phyloP scores from a whole-genome alignment of 2,888 invertebrate species.

The Dicranocentrus wangi region DNA sequence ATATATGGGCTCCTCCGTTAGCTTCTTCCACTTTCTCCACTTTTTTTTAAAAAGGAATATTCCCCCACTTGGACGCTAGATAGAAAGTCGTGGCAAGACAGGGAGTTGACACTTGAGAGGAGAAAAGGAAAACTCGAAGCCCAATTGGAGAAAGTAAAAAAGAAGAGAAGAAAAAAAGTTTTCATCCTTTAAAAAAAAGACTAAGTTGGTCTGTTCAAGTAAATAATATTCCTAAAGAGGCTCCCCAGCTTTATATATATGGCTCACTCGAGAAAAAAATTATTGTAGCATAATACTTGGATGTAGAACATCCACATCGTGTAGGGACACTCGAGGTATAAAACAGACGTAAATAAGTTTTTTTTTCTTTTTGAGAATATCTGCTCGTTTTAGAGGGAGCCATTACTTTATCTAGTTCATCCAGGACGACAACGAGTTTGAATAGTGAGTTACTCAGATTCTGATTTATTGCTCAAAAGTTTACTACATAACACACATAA shows the following conservation, averaged over 20 bases:
- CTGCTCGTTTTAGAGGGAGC: too few relatives aligned
- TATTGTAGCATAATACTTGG: not conserved
- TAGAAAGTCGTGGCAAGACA: slow-evolving; percentile 25
- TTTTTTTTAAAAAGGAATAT: slow-evolving; percentile 10
- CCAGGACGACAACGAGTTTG: slow-evolving; percentile 6
- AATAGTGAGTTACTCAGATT: slow-evolving; percentile 51
- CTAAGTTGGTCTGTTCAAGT: slow-evolving; percentile 22
- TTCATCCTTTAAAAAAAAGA: slow-evolving; percentile 4
- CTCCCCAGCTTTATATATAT: slow-evolving; percentile 2
- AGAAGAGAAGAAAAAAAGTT: slow-evolving; percentile 33
- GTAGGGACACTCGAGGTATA: not conserved
- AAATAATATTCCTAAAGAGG: not conserved
- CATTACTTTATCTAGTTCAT: not conserved
- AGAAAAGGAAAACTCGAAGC: slow-evolving; percentile 10
- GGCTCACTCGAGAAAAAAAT: slow-evolving; percentile 17
- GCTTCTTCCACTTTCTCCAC: not conserved
- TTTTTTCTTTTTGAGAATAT: too few relatives aligned
- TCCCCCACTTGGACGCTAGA: too few relatives aligned
- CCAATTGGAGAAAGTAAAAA: slow-evolving; percentile 40
- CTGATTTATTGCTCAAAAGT: slow-evolving; percentile 58
- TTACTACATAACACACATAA: slow-evolving; percentile 27
- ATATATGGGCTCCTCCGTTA: not conserved
- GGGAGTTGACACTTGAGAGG: slow-evolving; percentile 45
- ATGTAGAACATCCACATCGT: not conserved
- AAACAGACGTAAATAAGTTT: too few relatives aligned